Conservation (phyloP, 2,113 vertebrate genomes). For the Barbus barbus region DNA sequence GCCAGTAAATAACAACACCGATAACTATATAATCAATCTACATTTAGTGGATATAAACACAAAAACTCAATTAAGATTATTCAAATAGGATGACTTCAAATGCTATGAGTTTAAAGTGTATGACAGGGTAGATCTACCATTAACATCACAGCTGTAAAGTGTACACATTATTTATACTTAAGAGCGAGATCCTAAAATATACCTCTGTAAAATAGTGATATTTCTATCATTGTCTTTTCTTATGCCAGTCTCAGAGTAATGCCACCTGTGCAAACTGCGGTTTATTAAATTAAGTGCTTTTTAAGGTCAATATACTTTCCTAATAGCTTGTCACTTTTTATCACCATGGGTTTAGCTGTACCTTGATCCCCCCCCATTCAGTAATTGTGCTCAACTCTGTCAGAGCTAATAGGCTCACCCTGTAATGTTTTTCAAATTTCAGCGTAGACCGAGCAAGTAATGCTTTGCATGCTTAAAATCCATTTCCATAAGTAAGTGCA, state of each 20-base stretch:
- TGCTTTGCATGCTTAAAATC: slow-evolving; percentile 99
- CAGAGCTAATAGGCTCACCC: slow-evolving; percentile 65
- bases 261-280: slow-evolving; percentile 61
- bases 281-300: slow-evolving; percentile 75
- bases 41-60: background rate
- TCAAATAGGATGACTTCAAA: background rate
- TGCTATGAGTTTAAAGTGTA: background rate
- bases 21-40: background rate
- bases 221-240: slow-evolving; percentile 59
- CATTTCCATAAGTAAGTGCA: slow-evolving; percentile 99
- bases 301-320: slow-evolving; percentile 77
- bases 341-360: slow-evolving; percentile 72
- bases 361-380: slow-evolving; percentile 66
- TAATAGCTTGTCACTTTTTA: slow-evolving; percentile 79
- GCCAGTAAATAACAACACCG: background rate
- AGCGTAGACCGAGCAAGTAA: slow-evolving; percentile 90
- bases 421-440: slow-evolving; percentile 86
- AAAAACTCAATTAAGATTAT: background rate
- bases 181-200: background rate
- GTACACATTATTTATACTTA: background rate
- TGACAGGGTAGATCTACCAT: background rate
- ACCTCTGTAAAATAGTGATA: slow-evolving; percentile 32
- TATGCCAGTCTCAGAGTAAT: slow-evolving; percentile 58
- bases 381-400: slow-evolving; percentile 67
- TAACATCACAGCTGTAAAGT: background rate